Conservation (phyloP, 2,113 vertebrate genomes). For the Mixornis gularis region DNA sequence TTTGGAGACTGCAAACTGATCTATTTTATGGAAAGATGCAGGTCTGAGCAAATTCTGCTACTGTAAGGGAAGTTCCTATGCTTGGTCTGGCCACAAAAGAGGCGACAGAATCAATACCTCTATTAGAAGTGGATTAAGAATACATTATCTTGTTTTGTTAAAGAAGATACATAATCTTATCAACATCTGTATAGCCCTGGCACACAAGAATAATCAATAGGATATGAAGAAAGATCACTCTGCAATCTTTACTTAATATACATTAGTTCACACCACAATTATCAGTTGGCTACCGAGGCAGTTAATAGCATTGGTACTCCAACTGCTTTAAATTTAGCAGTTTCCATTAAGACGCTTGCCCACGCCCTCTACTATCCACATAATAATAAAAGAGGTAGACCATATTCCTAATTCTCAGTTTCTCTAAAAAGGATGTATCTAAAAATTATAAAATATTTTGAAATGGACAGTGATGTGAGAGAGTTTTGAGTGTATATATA, state of each 20-base stretch:
- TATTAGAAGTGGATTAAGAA: neutral
- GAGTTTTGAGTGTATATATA: neutral
- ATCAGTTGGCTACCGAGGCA: neutral
- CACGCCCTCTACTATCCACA: neutral
- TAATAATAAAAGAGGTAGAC: neutral
- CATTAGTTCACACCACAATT: neutral
- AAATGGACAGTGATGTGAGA: neutral
- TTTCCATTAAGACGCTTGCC: neutral
- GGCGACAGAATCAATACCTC: neutral
- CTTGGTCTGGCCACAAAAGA: neutral
- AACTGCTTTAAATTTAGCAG: neutral
- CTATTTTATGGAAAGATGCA: neutral
- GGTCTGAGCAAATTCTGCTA: neutral
- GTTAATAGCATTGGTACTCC: neutral
- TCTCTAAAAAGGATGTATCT: neutral
- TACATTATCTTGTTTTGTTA: neutral
- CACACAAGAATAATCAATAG: neutral
- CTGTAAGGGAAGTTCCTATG: neutral
- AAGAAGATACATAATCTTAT: neutral
- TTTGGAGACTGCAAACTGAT: neutral
- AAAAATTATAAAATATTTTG: neutral
- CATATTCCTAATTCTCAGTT: neutral
- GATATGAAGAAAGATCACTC: neutral
- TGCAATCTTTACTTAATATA: neutral
- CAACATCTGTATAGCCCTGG: neutral